Evolutionary conservation across 1,140 invertebrate genomes (phyloP), one percentile per base, ranked within the genome.

Genomic region (Cataglyphis hispanica): DNA sequence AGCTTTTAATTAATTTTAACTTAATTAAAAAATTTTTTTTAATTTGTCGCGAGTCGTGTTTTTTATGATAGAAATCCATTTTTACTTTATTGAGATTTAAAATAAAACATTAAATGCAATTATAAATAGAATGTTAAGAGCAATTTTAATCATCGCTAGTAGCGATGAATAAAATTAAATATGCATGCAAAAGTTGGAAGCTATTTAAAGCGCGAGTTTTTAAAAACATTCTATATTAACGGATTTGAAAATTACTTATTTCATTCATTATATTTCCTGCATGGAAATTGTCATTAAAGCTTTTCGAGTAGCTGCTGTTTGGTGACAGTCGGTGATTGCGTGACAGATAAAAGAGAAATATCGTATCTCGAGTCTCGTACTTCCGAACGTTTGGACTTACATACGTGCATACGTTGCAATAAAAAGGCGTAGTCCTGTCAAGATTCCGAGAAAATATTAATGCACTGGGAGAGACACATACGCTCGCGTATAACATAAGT

Each of bases 391-490:
- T 83, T 83, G 67, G 67, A 83, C 72, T 83, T 83, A 74, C 78
- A 74, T 83, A n/a, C 53, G 78, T 69, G 78, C 78, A 69, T 72
- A 72, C 67, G 67, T 83, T 60, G 78, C 78, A 83, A 83, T 74
- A 83, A 83, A 83, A 74, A 72, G 78, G 53, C 67, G 40, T 74
- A 83, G 66, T 10, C 53, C 78, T 83, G 78, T 83, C 78, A 67
- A 83, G 78, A 83, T 83, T 83, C 78, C 53, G 78, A 83, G 78
- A 60, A 83, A 83, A 83, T 83, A 83, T 83, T 83, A 83, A 83
- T 74, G 78, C 78, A 83, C 78, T 83, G 78, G 78, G 78, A 83
- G 78, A 74, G 67, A 83, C 67, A 60, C 40, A 50, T 50, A 83
- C 67, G 67, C 53, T 83, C 78, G 78, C 67, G 43, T 81, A 25